Conservation (phyloP, 2,113 vertebrate species). For the Triplophysa siluroides region DNA sequence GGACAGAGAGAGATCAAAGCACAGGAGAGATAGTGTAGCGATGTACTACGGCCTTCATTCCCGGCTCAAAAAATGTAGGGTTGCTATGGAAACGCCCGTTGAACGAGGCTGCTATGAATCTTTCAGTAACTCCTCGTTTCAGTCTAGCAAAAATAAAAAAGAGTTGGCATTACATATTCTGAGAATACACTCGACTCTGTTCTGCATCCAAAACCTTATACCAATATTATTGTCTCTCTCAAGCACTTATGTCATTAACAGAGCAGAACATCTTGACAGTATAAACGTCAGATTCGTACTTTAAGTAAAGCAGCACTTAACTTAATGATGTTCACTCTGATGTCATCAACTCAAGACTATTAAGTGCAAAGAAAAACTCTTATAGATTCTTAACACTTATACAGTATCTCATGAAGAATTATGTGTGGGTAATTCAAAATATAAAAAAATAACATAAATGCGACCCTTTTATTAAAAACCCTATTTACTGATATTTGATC, state of each 20-base stretch:
- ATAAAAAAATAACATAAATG: too few relatives aligned
- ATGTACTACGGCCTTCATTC: slow-evolving; percentile 56
- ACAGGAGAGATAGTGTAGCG: slow-evolving; percentile 41
- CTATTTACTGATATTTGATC: too few relatives aligned
- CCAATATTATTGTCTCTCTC: slow-evolving; percentile 3
- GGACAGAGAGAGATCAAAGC: slow-evolving; percentile 49
- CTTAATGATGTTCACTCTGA: background rate
- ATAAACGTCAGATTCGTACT: background rate
- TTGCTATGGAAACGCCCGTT: slow-evolving; percentile 62
- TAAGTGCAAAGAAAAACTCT: too few relatives aligned
- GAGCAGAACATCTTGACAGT: background rate
- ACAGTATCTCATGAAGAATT: too few relatives aligned
- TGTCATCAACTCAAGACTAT: background rate
- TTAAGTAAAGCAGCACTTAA: background rate
- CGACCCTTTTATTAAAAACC: too few relatives aligned
- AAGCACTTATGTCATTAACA: background rate
- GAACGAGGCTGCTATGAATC: slow-evolving; percentile 59
- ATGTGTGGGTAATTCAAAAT: too few relatives aligned
- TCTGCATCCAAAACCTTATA: background rate
- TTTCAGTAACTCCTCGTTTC: slow-evolving; percentile 50
- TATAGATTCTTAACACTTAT: too few relatives aligned
- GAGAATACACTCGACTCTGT: slow-evolving; percentile 25
- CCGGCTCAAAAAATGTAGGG: slow-evolving; percentile 52
- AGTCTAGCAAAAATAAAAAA: slow-evolving; percentile 29
- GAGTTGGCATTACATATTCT: slow-evolving; percentile 42